Evolutionary conservation across 1,140 invertebrate genomes (phyloP).

Genomic region (Drosophila sturtevanti): DNA sequence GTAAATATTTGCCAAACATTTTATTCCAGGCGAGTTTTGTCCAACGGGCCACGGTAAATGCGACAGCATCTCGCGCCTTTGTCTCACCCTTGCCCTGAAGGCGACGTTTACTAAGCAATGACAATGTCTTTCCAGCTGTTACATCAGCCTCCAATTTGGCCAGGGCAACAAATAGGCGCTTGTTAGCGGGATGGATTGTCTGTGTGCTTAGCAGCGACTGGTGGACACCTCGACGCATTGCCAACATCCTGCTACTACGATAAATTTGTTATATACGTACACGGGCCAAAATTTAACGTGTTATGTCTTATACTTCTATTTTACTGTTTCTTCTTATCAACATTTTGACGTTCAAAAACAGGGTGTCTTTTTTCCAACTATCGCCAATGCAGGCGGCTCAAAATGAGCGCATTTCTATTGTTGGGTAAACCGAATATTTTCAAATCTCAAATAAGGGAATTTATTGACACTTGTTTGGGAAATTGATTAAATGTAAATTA

Average conservation of each 20-base stretch:
- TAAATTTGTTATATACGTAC: not conserved
- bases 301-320: not conserved
- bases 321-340: constrained; percentile 26
- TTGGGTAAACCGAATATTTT: not conserved
- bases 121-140: constrained; percentile 1
- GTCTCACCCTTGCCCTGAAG: constrained; percentile 54
- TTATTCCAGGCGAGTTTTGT: constrained; percentile 61
- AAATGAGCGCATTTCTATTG: not conserved
- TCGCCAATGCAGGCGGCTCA: not conserved
- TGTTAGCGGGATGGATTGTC: not conserved
- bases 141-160: constrained; percentile 20
- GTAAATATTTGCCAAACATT: constrained; percentile 86
- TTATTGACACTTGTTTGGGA: too few relatives aligned
- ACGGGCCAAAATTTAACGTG: constrained; percentile 4
- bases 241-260: constrained; percentile 24
- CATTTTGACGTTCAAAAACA: constrained; percentile 33
- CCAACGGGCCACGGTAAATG: constrained; percentile 43
- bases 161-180: constrained; percentile 13
- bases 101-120: not conserved
- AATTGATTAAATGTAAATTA: too few relatives aligned
- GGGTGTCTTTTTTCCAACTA: not conserved
- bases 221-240: constrained; percentile 13
- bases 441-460: not conserved
- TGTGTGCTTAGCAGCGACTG: not conserved
- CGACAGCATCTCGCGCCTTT: constrained; percentile 7